These are phyloP conservation scores for Lepus timidus DNA, from an alignment of 2,113 vertebrate genomes.

Conservation along the genomic window DNA sequence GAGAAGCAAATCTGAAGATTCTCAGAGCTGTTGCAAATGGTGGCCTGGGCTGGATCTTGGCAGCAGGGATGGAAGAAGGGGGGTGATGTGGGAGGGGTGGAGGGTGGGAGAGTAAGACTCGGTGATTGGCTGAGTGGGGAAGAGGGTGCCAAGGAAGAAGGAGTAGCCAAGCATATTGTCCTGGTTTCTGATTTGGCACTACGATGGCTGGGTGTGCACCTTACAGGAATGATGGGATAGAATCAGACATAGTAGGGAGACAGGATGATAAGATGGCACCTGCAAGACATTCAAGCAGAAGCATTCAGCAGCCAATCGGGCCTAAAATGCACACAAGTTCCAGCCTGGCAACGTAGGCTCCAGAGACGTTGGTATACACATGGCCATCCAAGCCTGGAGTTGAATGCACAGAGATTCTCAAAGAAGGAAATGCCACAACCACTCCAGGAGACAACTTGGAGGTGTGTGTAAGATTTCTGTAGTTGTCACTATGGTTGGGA, in stretches of 20 bases:
- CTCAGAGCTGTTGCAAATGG: background rate
- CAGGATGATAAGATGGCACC: background rate
- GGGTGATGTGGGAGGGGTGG: background rate
- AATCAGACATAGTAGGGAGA: background rate
- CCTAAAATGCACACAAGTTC: background rate
- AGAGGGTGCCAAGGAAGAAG: background rate
- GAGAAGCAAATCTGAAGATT: background rate
- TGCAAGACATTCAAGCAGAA: background rate
- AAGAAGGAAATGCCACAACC: background rate
- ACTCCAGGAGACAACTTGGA: background rate
- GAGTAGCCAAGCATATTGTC: background rate
- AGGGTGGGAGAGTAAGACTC: background rate
- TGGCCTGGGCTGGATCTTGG: background rate
- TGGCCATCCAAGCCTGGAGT: background rate
- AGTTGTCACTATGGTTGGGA: background rate
- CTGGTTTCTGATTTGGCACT: background rate
- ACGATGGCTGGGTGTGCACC: background rate
- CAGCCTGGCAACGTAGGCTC: background rate
- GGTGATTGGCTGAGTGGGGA: background rate
- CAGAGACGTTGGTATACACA: background rate
- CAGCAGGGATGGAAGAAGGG: background rate
- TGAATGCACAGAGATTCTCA: background rate
- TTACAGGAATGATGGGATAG: background rate
- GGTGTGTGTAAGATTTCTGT: background rate
- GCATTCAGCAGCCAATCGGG: background rate